A percentile compares a stretch with the other conserved stretches of the same genome.
phyloP scores from a whole-genome alignment of 2,888 invertebrate genomes.

The Autographa gamma region DNA sequence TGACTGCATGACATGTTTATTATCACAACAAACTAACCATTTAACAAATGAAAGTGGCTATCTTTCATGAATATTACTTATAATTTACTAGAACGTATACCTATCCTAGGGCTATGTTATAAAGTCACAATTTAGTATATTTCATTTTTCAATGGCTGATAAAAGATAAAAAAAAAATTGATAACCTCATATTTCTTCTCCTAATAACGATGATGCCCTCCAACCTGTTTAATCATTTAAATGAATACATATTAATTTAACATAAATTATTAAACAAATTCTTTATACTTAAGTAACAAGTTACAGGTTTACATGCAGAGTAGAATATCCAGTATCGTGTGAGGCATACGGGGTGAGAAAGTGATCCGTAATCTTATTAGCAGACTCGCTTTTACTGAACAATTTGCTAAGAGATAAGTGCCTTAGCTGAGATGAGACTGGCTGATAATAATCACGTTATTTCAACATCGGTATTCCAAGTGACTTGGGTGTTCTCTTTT shows the following conservation, averaged over 20 bases:
- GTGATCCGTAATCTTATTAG: slow-evolving; percentile 52
- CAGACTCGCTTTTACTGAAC: slow-evolving; percentile 57
- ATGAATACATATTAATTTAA: neutral
- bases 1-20: too few relatives aligned
- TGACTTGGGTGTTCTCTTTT: neutral
- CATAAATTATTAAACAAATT: neutral
- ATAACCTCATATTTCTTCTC: neutral
- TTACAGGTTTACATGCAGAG: slow-evolving; percentile 25
- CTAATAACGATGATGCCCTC: neutral
- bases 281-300: slow-evolving; percentile 28
- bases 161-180: too few relatives aligned
- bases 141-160: too few relatives aligned
- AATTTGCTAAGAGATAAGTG: slow-evolving; percentile 37
- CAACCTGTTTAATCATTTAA: neutral
- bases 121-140: too few relatives aligned
- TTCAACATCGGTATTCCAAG: neutral
- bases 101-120: too few relatives aligned
- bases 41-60: too few relatives aligned
- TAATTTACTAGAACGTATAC: too few relatives aligned
- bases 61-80: too few relatives aligned
- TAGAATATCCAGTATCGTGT: slow-evolving; percentile 39
- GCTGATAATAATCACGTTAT: neutral
- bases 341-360: slow-evolving; percentile 45
- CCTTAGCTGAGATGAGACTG: slow-evolving; percentile 15
- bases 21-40: too few relatives aligned